Percentiles rank a stretch among this genome's conserved stretches.
phyloP scores from a whole-genome alignment of 2,888 invertebrate species.

The Schrankia costaestrigalis region DNA sequence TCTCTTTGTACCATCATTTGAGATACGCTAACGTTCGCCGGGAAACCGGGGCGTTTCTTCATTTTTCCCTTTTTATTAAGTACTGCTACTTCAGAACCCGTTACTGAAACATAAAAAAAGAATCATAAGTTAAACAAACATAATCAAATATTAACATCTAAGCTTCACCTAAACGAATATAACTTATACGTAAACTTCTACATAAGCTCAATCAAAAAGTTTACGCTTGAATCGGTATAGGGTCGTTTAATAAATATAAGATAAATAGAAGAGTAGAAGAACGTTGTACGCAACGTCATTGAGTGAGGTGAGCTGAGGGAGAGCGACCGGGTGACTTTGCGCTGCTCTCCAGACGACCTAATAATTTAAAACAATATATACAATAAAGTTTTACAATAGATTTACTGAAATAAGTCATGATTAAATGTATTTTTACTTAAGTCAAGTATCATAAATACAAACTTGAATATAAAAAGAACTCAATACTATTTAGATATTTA shows the following conservation, averaged over 20 bases:
- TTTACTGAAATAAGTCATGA: slow-evolving; percentile 18
- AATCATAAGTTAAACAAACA: slow-evolving; percentile 3
- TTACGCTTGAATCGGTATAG: slow-evolving; percentile 4
- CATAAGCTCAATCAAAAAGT: slow-evolving; percentile 3
- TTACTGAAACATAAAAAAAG: slow-evolving; percentile 43
- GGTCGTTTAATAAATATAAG: slow-evolving; percentile 15
- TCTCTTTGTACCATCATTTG: slow-evolving; percentile 85
- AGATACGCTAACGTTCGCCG: slow-evolving; percentile 82
- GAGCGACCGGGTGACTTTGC: slow-evolving; percentile 65
- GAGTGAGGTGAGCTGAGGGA: slow-evolving; percentile 51
- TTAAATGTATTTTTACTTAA: slow-evolving; percentile 4
- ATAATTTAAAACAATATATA: slow-evolving; percentile 49
- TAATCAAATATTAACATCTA: slow-evolving; percentile 1
- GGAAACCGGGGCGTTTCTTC: slow-evolving; percentile 81
- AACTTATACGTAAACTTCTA: slow-evolving; percentile 4
- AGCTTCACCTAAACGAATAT: background rate
- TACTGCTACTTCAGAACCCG: slow-evolving; percentile 65
- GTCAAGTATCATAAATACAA: too few species aligned
- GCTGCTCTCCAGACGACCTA: slow-evolving; percentile 70
- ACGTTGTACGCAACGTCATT: slow-evolving; percentile 34
- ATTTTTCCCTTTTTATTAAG: slow-evolving; percentile 80
- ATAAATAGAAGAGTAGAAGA: slow-evolving; percentile 23
- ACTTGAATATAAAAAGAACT: too few species aligned
- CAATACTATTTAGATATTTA: background rate
- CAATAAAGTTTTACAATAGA: slow-evolving; percentile 25